phyloP scores from a whole-genome alignment of 92 coral and sea anemone species.

The Paramuricea clavata region DNA sequence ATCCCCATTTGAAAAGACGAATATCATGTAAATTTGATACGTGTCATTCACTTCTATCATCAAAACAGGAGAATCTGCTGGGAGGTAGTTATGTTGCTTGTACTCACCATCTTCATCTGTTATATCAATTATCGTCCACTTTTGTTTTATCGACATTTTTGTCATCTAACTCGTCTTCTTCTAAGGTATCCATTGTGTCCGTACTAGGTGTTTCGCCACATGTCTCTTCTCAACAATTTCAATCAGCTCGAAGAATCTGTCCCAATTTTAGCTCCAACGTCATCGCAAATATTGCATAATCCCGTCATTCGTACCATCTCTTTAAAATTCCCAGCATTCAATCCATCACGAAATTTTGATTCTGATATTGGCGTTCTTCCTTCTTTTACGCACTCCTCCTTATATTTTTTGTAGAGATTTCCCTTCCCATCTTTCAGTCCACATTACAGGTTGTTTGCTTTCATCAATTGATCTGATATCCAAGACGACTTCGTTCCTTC shows the following conservation, averaged over 20 bases:
- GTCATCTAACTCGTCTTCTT: too few species aligned
- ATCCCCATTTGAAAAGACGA: too few species aligned
- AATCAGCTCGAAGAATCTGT: too few species aligned
- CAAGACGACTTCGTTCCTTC: too few species aligned
- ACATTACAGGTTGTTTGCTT: conserved; percentile 26
- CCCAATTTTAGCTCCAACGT: conserved; percentile 33
- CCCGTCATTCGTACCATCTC: neutral
- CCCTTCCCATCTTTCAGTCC: conserved; percentile 8
- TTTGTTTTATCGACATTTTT: too few species aligned
- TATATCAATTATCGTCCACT: too few species aligned
- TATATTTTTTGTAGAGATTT: neutral
- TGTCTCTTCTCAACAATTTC: neutral
- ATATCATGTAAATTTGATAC: too few species aligned
- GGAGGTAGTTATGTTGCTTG: neutral
- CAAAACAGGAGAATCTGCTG: neutral
- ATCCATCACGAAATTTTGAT: conserved; percentile 2
- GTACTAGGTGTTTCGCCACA: neutral
- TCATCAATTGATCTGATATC: conserved; percentile 25
- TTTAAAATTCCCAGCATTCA: conserved; percentile 5
- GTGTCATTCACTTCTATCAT: neutral
- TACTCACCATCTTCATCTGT: neutral
- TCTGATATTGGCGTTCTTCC: conserved; percentile 23
- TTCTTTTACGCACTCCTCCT: neutral
- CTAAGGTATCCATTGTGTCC: too few species aligned
- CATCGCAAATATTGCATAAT: conserved; percentile 40